These are phyloP conservation scores for Astatotilapia flaviijosephi DNA, from an alignment of 2,113 vertebrate genomes.

Conservation along the genomic window DNA sequence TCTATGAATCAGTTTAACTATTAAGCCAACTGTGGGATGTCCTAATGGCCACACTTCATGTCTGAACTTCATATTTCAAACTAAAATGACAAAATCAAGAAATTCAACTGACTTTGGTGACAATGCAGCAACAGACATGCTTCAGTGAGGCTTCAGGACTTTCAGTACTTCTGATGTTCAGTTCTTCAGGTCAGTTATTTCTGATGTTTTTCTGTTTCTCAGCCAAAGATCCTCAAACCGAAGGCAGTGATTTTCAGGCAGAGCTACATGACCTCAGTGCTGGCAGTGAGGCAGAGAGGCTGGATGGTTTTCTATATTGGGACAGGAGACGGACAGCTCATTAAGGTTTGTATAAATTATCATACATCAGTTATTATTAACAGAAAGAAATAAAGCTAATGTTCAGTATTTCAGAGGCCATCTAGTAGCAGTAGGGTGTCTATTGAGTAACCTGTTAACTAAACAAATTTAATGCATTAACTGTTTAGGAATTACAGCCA, in stretches of 20 bases:
- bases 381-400: not conserved
- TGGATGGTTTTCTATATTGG: conserved; percentile 82
- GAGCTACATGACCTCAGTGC: conserved; percentile 78
- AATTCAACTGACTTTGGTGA: not conserved
- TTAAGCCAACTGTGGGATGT: not conserved
- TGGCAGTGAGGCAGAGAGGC: conserved; percentile 73
- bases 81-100: not conserved
- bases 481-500: not conserved
- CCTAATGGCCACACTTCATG: not conserved
- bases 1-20: not conserved
- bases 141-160: not conserved
- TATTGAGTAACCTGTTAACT: not conserved
- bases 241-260: conserved; percentile 66
- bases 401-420: not conserved
- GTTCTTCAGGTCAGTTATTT: not conserved
- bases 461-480: not conserved
- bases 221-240: conserved; percentile 19
- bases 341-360: conserved; percentile 71
- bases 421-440: not conserved
- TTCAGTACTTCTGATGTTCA: not conserved
- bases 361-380: not conserved
- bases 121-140: not conserved
- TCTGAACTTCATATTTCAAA: not conserved
- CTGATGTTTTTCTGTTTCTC: not conserved
- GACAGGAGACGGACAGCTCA: conserved; percentile 81